Base-by-base conservation (phyloP, 2,888 invertebrate genomes). In the Nymphalis c-album region DNA sequence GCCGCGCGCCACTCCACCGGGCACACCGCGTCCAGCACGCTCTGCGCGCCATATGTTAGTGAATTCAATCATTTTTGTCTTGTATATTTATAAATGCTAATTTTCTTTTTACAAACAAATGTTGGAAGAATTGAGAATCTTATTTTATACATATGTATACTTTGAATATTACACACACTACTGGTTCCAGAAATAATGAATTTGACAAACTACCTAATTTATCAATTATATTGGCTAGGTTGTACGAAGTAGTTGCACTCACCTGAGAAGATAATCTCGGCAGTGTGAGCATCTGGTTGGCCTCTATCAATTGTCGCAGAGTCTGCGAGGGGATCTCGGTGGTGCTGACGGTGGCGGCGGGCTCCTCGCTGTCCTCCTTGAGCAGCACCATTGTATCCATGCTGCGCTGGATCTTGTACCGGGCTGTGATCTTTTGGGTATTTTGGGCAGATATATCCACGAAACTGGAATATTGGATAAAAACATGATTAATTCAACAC, bases 181-280 rank as follows among this genome's bases (percentile, higher is more conserved):
- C 22, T 22, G 22, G 22, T 2, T 22, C 22, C 2, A 2, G 22
- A 22, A 6, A 26, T 5, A 26, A 26, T 26, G 2, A 26, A 26
- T 26, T 26, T 26, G 26, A 26, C 26, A 4, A 22, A 2, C 22
- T n/a, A 22, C 22, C 22, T 22, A 22, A 22, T 22, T 22, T 22
- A 22, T 22, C 22, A 22, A 26, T n/a, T 7, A 10, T 26, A 53
- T 53, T 40, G 59, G 13, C 40, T 2, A 2, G 2, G 10, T 3
- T 8, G 10, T 4, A 10, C 13, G 13, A 3, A 4, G 10, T 4
- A 4, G 40, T 13, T 4, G 40, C 4, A 13, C 57, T 53, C 63
- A 88, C 97, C 93, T 98, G 98, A n/a, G 98, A 98, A 0, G 98
- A 98, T 7, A 99, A 92, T 65, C 98, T 91, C 0, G 98, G 98